These are phyloP conservation scores for Pomatostomus ruficeps DNA, from an alignment of 2,113 vertebrate species.

Conservation along the genomic window DNA sequence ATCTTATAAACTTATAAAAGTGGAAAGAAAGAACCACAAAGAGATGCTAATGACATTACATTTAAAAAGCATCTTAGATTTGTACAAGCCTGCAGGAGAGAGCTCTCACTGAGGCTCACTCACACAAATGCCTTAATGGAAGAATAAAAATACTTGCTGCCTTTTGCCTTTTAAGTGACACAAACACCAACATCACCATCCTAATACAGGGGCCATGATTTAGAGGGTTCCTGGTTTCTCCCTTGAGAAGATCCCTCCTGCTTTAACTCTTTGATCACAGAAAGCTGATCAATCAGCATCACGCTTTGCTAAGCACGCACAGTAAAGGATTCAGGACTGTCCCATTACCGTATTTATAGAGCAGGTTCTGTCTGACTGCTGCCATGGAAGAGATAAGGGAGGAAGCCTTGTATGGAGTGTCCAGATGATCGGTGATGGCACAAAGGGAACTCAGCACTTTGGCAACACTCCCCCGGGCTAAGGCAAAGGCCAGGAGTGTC, in stretches of 20 bases:
- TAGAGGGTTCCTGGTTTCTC: not conserved
- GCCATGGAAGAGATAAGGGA: constrained; percentile 89
- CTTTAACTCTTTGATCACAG: not conserved
- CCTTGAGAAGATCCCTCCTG: not conserved
- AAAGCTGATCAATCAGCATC: not conserved
- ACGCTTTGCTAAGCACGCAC: no score
- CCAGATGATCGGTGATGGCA: constrained; percentile 81
- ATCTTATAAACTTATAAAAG: not conserved
- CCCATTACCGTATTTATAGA: constrained; percentile 88
- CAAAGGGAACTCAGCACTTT: constrained; percentile 90
- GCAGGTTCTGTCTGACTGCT: constrained; percentile 84
- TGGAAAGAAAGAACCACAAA: not conserved
- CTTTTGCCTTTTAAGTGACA: not conserved
- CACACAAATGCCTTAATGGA: not conserved
- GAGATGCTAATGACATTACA: not conserved
- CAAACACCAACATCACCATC: not conserved
- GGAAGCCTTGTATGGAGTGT: constrained; percentile 82
- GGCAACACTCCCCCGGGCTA: constrained; percentile 90
- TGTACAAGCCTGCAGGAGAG: not conserved
- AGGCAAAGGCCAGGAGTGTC: constrained; percentile 90
- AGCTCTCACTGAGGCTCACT: not conserved
- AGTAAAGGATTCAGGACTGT: not conserved
- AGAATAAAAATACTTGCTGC: not conserved
- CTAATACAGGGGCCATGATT: not conserved
- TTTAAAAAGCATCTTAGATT: not conserved